Evolutionary conservation across 2,888 invertebrate species (phyloP).

Genomic region (Globia sparganii): DNA sequence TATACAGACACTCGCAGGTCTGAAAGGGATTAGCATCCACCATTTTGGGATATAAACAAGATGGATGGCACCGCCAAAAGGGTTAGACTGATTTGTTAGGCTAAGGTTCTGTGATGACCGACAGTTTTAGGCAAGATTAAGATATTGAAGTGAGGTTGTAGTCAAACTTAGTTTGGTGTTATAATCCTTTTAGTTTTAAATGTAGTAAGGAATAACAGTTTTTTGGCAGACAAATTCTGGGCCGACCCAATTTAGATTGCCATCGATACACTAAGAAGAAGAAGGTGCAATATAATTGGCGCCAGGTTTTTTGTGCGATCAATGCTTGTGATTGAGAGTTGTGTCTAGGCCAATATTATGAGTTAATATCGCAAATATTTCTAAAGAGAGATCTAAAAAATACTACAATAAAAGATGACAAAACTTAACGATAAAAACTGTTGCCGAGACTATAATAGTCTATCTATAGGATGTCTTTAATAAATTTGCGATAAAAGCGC

Average conservation of each 20-base stretch:
- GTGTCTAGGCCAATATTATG: neutral
- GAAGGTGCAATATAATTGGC: neutral
- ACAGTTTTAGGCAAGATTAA: conserved; percentile 34
- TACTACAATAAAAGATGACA: neutral
- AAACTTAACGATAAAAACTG: neutral
- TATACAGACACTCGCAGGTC: conserved; percentile 51
- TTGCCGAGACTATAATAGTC: no score
- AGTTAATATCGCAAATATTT: neutral
- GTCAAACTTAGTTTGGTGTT: conserved; percentile 6
- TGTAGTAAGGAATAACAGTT: neutral
- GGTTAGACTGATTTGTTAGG: conserved; percentile 62
- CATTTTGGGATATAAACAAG: conserved; percentile 63
- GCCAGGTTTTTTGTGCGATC: neutral
- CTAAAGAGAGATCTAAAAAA: neutral
- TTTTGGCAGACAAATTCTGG: neutral
- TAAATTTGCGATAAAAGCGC: no score
- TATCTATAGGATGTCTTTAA: no score
- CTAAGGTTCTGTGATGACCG: conserved; percentile 49
- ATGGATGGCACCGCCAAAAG: conserved; percentile 55
- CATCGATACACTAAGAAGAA: neutral
- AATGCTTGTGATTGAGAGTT: neutral
- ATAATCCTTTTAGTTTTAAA: neutral
- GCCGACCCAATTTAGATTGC: neutral
- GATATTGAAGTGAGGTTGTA: conserved; percentile 17
- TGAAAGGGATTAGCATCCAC: conserved; percentile 65